Evolutionary conservation across 2,888 invertebrate genomes (phyloP).

Genomic region (Zygaena filipendulae): DNA sequence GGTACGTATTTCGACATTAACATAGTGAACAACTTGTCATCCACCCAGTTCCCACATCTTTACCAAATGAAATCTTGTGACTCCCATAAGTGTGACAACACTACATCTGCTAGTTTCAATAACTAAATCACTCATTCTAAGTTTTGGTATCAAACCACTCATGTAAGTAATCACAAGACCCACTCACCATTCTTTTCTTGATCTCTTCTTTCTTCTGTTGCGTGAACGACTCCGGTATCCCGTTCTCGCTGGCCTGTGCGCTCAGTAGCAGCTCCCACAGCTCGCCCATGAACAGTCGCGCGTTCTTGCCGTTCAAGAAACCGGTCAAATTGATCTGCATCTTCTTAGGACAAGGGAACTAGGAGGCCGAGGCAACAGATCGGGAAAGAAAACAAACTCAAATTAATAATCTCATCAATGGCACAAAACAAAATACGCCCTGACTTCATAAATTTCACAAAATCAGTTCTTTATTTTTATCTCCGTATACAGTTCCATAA

Average conservation of each 20-base stretch:
- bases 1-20: too few relatives aligned
- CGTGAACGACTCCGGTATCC: constrained; percentile 94
- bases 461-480: too few relatives aligned
- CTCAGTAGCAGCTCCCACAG: constrained; percentile 95
- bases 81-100: too few relatives aligned
- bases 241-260: constrained; percentile 94
- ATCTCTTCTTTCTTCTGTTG: constrained; percentile 98
- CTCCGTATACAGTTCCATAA: too few relatives aligned
- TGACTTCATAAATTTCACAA: too few relatives aligned
- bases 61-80: too few relatives aligned
- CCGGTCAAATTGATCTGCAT: constrained; percentile 99
- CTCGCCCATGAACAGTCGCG: constrained; percentile 97
- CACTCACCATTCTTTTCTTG: constrained; percentile 84
- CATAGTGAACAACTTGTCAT: too few relatives aligned
- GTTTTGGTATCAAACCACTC: too few relatives aligned
- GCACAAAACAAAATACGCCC: constrained; percentile 22
- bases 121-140: too few relatives aligned
- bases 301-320: constrained; percentile 97
- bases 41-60: too few relatives aligned
- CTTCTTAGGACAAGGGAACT: constrained; percentile 97
- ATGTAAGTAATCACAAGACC: too few relatives aligned
- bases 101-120: too few relatives aligned
- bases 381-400: constrained; percentile 46
- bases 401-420: constrained; percentile 28
- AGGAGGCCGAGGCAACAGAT: constrained; percentile 52